A percentile compares a stretch with the other conserved stretches of the same genome.
phyloP scores from a whole-genome alignment of 2,113 vertebrate species.

The Columba livia region DNA sequence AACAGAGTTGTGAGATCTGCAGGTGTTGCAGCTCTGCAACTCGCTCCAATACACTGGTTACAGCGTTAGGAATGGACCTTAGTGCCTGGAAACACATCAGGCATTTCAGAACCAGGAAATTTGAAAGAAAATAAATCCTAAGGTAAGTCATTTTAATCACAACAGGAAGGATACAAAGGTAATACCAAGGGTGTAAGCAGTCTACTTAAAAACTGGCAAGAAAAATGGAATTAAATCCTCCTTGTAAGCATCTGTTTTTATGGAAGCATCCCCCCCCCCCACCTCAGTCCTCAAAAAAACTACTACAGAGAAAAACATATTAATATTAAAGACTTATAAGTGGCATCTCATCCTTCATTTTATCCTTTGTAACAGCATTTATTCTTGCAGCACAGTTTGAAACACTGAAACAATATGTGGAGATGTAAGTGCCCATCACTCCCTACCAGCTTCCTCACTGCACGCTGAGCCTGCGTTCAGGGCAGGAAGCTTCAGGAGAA shows the following conservation, averaged over 20 bases:
- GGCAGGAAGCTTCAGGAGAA: background rate
- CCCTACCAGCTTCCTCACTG: background rate
- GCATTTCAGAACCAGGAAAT: background rate
- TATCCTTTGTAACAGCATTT: background rate
- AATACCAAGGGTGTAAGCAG: background rate
- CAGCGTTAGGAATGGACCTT: rapidly evolving
- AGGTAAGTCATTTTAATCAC: background rate
- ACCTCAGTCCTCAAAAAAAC: background rate
- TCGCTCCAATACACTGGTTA: background rate
- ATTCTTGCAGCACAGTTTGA: background rate
- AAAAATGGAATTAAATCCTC: background rate
- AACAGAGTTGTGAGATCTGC: background rate
- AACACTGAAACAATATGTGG: background rate
- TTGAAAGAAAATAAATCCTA: background rate
- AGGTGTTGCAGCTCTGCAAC: background rate
- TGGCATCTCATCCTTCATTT: background rate
- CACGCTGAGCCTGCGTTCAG: background rate
- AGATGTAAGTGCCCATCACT: background rate
- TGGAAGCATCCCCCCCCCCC: background rate
- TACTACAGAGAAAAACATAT: background rate
- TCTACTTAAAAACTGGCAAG: background rate
- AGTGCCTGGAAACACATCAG: background rate
- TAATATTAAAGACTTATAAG: background rate
- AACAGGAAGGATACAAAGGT: background rate
- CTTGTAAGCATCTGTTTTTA: background rate